Evolutionary conservation across 2,113 vertebrate species (phyloP).

Genomic region (Benitochromis conjunctus): DNA sequence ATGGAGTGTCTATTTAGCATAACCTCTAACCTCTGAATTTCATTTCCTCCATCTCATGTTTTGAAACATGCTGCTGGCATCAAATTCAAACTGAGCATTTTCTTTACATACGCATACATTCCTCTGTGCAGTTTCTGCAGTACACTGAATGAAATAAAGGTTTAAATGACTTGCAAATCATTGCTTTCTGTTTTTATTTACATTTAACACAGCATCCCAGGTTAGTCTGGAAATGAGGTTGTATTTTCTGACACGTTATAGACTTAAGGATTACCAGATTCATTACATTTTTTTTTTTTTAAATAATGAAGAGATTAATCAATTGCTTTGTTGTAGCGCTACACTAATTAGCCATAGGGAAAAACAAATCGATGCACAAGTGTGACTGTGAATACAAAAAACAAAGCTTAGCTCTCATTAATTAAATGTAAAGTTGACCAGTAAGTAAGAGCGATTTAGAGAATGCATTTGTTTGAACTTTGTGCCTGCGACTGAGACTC

Average conservation of each 20-base stretch:
- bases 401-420: background rate
- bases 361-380: background rate
- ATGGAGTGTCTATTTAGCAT: background rate
- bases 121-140: background rate
- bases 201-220: background rate
- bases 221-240: background rate
- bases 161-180: background rate
- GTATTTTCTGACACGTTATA: background rate
- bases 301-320: background rate
- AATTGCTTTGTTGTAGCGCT: background rate
- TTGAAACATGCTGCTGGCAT: background rate
- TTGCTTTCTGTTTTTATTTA: background rate
- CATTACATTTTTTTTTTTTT: fast-evolving
- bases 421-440: slow-evolving; percentile 10
- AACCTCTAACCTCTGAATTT: background rate
- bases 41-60: background rate
- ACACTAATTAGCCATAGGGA: background rate
- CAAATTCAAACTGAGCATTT: background rate
- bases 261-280: background rate
- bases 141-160: background rate
- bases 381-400: background rate
- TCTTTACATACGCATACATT: background rate
- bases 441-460: background rate
- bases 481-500: background rate
- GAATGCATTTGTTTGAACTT: slow-evolving; percentile 37